Base-by-base conservation (phyloP, 1,140 invertebrate genomes). In the Aradophagus sp. region DNA sequence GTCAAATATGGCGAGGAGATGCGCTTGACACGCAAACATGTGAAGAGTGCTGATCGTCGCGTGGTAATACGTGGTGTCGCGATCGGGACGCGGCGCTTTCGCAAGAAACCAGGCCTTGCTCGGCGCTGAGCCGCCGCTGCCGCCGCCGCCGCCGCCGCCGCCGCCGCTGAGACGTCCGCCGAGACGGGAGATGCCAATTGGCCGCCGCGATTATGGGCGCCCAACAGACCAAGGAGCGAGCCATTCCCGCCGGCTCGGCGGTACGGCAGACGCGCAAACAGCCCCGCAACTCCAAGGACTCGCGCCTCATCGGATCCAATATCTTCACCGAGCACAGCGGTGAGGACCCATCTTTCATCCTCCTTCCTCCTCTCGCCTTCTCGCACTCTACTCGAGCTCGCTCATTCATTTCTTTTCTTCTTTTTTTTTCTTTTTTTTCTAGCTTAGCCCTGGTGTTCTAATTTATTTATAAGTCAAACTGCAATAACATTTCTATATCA, bases 321-420 rank as follows among this genome's bases (percentile, higher is more conserved):
- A 93, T 96, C 80, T 96, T 95, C 83, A 94, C 93, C 32, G 94
- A 95, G 87, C 93, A 96, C 82, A 95, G 91, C 85, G 94, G 94
- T 95, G 86, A 87, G 86, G n/a, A 1, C n/a, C 5, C 31, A 5
- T 16, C 26, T 35, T 20, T n/a, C 10, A 23, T 16, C 1, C 12
- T 47, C 5, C 5, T n/a, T 31, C 41, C 1, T 45, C 17, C 2
- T 1, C 1, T 26, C 1, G 1, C 3, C 32, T 10, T 8, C 35
- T 7, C 13, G 26, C 31, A n/a, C 42, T n/a, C 41, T 10, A 0
- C 15, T 10, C 35, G 7, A 4, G 10, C 14, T 8, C 16, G 5
- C 32, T 4, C 5, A 8, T 26, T 5, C 38, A 0, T 23, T 13
- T 8, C 5, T 41, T 8, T 4, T 27, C 7, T n/a, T n/a, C n/a